Evolutionary conservation across 2,888 invertebrate genomes (phyloP), one percentile per base, ranked within the genome.

Genomic region (Lasioglossum marginatum): DNA sequence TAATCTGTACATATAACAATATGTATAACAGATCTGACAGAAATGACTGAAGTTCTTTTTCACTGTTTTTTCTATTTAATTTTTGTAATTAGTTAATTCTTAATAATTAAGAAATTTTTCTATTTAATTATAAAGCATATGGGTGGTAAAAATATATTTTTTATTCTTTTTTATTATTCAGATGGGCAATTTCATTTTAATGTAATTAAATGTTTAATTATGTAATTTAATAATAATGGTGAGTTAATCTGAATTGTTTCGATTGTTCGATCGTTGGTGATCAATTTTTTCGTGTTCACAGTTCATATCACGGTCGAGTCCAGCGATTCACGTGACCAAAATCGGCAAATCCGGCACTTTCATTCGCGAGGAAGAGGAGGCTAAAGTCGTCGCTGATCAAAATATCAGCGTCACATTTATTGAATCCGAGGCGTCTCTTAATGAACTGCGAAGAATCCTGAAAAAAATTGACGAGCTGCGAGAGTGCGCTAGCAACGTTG

Each of bases 281-380:
- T 63, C 8, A 63, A 19, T 16, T 31, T 31, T 16, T 63, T 8
- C 63, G 2, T 19, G 27, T 31, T 31, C 31, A 8, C n/a, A 88
- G 88, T 75, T 52, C 16, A 74, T 85, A 4, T 85, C 88, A 52
- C 80, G n/a, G 23, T 87, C 88, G 3, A 82, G 48, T 52, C 82
- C 82, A 23, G 10, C 37, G 12, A 85, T 80, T 14, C 60, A 63
- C 43, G 63, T 31, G n/a, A 73, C 12, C 19, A 66, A 52, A 12
- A 48, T 88, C 23, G 48, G 75, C 16, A 86, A 87, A 88, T 89
- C 88, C n/a, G 88, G 87, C 57, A 57, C 91, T 14, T 90, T 89
- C 34, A 52, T 88, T 40, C 81, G 87, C 12, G 76, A 84, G 14
- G 60, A 79, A 72, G n/a, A 37, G 3, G 12, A 57, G 10, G 57